phyloP scores from a whole-genome alignment of 2,113 vertebrate species.

The Micronisus gabar region DNA sequence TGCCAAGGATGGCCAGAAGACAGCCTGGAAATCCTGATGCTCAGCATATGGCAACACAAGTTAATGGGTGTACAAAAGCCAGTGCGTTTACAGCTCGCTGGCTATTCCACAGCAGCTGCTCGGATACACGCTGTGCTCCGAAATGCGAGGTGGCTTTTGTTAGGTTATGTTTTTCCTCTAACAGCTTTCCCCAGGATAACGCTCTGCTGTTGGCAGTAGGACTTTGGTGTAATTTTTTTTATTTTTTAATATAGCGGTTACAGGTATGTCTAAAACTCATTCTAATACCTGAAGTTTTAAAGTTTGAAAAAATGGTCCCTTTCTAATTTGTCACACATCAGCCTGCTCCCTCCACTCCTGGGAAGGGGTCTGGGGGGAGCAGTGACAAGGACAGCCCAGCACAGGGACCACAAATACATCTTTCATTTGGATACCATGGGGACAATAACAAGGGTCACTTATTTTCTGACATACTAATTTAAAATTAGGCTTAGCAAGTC shows the following conservation, averaged over 20 bases:
- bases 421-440: not conserved
- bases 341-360: not conserved
- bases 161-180: not conserved
- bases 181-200: not conserved
- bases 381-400: not conserved
- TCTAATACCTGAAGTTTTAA: not conserved
- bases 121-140: not conserved
- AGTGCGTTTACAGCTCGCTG: fast-evolving
- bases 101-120: not conserved
- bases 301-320: not conserved
- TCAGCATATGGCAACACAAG: not conserved
- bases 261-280: not conserved
- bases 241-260: not conserved
- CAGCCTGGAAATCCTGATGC: not conserved
- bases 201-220: not conserved
- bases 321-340: not conserved
- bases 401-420: not conserved
- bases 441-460: not conserved
- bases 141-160: not conserved
- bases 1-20: not conserved
- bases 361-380: not conserved
- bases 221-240: not conserved
- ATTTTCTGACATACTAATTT: not conserved
- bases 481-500: not conserved
- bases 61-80: fast-evolving